Evolutionary conservation across 2,113 vertebrate species (phyloP).

Genomic region (Hydrochoerus hydrochaeris): DNA sequence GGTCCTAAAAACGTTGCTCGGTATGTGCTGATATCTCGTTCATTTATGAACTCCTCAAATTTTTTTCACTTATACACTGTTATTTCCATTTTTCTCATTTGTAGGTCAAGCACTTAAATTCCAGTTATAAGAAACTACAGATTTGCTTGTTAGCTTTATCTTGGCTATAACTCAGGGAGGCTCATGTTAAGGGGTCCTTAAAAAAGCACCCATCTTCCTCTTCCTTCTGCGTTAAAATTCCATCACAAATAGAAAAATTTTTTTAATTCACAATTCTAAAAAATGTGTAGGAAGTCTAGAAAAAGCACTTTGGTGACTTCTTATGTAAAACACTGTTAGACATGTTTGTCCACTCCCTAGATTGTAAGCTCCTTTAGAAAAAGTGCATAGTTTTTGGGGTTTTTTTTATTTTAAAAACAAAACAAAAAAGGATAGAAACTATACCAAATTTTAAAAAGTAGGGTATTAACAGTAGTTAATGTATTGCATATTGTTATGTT

Average conservation of each 20-base stretch:
- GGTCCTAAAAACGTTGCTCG: no score
- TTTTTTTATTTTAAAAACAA: no score
- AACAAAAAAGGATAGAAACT: no score
- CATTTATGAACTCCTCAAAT: no score
- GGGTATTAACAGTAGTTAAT: no score
- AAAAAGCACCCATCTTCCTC: not conserved
- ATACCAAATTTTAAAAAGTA: no score
- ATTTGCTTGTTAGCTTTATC: not conserved
- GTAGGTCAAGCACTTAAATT: not conserved
- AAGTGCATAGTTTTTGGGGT: not conserved
- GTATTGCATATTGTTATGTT: no score
- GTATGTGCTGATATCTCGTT: no score
- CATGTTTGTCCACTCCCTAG: not conserved
- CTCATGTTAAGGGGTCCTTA: not conserved
- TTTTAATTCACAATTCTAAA: not conserved
- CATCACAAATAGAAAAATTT: not conserved
- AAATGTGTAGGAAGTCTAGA: not conserved
- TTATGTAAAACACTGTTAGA: not conserved
- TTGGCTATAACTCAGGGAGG: not conserved
- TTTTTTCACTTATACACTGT: not conserved
- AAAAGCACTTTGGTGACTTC: not conserved
- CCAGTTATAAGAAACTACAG: not conserved
- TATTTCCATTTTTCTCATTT: not conserved
- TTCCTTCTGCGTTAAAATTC: not conserved
- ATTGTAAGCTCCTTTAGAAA: not conserved